phyloP scores from a whole-genome alignment of 2,113 vertebrate species.

The Oryctolagus cuniculus region DNA sequence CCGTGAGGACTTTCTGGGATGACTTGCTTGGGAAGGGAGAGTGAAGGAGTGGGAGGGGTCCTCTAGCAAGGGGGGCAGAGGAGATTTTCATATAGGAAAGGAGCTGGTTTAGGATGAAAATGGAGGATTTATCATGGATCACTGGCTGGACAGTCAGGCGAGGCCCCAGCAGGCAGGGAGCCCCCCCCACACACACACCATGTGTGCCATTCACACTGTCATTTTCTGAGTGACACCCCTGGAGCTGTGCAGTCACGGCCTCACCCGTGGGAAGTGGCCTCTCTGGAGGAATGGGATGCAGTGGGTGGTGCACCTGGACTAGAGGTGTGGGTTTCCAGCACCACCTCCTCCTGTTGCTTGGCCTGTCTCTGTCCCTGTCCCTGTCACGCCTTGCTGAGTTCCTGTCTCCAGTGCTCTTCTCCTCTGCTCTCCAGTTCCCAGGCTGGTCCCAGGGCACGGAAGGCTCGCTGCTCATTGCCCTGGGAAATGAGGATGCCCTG shows the following conservation, averaged over 20 bases:
- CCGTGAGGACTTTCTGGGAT: not conserved
- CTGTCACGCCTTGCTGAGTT: not conserved
- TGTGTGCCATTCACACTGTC: fast-evolving
- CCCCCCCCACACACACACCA: too few species aligned
- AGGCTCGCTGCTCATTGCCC: conserved; percentile 93
- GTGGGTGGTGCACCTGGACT: not conserved
- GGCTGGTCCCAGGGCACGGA: conserved; percentile 94
- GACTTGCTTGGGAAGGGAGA: not conserved
- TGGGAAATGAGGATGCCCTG: conserved; percentile 94
- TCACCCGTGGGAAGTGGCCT: not conserved
- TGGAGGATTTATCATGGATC: not conserved
- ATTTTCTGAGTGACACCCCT: not conserved
- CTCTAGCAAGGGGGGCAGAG: not conserved
- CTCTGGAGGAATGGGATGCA: not conserved
- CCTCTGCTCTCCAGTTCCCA: conserved; percentile 88
- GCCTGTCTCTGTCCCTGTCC: not conserved
- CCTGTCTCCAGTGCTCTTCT: not conserved
- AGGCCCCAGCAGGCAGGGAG: not conserved
- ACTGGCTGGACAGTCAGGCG: not conserved
- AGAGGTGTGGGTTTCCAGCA: not conserved
- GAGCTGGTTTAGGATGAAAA: not conserved
- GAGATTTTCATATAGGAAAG: not conserved
- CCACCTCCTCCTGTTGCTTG: too few species aligned
- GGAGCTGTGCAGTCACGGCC: not conserved
- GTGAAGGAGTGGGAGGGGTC: too few species aligned